Evolutionary conservation across 2,797 vertebrate genomes (phyloP).

Genomic region (Artibeus lituratus): DNA sequence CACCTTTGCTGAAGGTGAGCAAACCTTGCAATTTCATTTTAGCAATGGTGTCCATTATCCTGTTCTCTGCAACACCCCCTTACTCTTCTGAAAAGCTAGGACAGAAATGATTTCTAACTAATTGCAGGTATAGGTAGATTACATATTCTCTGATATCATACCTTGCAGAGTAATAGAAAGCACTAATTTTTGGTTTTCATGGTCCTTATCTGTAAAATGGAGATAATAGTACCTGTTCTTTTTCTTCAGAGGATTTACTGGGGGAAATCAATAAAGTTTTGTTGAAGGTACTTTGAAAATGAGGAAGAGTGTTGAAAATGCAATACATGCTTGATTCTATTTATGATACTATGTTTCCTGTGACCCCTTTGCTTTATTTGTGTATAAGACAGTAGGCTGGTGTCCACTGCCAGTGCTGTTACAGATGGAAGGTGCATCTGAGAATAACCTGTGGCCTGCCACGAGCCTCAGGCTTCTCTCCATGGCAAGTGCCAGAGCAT

Average conservation of each 20-base stretch:
- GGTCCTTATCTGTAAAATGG: background rate
- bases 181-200: background rate
- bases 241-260: background rate
- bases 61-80: background rate
- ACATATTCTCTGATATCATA: background rate
- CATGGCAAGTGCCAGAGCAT: accelerated
- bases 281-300: background rate
- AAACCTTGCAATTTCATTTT: background rate
- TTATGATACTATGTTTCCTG: background rate
- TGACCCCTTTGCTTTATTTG: background rate
- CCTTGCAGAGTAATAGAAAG: background rate
- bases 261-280: background rate
- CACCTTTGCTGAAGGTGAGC: background rate
- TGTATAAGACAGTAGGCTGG: background rate
- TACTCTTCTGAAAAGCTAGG: background rate
- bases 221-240: background rate
- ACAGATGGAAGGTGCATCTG: background rate
- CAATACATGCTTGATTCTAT: background rate
- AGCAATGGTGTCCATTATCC: background rate
- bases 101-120: background rate
- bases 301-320: background rate
- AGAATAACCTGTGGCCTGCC: background rate
- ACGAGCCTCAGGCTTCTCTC: background rate
- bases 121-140: background rate
- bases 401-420: background rate